A percentile compares a stretch with the other conserved stretches of the same genome.
phyloP scores from a whole-genome alignment of 2,797 vertebrate species.

The Enteromius mattozi region DNA sequence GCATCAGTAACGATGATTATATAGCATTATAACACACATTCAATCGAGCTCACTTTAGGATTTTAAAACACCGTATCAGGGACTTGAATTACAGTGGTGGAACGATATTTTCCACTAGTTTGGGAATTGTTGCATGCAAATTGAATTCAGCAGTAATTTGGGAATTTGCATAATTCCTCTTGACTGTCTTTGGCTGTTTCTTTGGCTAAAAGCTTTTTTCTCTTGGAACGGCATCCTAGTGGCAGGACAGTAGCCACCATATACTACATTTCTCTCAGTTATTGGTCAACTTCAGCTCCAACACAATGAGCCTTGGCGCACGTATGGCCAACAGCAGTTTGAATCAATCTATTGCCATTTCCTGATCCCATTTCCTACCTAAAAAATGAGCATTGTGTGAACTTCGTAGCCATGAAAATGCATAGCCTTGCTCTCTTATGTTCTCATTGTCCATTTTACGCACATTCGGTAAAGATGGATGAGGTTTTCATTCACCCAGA shows the following conservation, averaged over 20 bases:
- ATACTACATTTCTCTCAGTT: not conserved
- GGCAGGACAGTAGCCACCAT: not conserved
- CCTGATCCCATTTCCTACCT: too few relatives aligned
- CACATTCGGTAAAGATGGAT: not conserved
- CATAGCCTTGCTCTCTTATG: not conserved
- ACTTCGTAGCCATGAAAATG: not conserved
- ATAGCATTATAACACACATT: not conserved
- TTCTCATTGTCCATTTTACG: not conserved
- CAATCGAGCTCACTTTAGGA: not conserved
- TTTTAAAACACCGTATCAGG: not conserved
- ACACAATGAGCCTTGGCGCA: not conserved
- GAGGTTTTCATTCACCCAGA: not conserved
- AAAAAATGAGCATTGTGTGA: not conserved
- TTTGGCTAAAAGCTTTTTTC: not conserved
- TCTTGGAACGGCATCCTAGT: not conserved
- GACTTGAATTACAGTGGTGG: conserved; percentile 7
- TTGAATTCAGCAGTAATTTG: not conserved
- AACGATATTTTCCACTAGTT: not conserved
- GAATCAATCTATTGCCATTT: not conserved
- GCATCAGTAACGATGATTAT: not conserved
- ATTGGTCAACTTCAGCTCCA: not conserved
- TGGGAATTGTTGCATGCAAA: conserved; percentile 5
- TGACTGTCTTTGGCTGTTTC: not conserved
- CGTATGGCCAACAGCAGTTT: not conserved
- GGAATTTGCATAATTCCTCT: conserved; percentile 19